These are phyloP conservation scores for Trissolcus brochymenae DNA, from an alignment of 2,888 invertebrate species.

Conservation along the genomic window DNA sequence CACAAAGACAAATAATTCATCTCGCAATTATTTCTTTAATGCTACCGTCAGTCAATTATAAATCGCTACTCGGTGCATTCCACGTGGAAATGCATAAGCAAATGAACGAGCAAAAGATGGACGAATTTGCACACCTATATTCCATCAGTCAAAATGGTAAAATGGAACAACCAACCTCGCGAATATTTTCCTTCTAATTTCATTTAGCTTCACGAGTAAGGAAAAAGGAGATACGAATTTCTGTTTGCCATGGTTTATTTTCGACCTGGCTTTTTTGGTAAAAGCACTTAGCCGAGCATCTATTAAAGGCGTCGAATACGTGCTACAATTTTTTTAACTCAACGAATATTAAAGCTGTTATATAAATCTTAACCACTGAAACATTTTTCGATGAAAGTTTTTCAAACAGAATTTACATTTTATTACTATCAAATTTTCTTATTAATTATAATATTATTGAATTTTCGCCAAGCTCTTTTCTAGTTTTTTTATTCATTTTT, in stretches of 20 bases:
- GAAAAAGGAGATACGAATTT: conserved; percentile 54
- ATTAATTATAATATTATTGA: not conserved
- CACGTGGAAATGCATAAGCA: conserved; percentile 25
- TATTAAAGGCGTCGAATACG: conserved; percentile 51
- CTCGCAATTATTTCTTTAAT: not conserved
- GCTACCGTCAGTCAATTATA: conserved; percentile 15
- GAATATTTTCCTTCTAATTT: conserved; percentile 69
- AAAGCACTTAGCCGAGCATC: conserved; percentile 54
- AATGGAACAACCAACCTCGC: conserved; percentile 56
- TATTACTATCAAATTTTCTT: not conserved
- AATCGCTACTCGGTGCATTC: conserved; percentile 32
- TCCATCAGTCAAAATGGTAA: conserved; percentile 49
- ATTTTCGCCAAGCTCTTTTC: too few relatives aligned
- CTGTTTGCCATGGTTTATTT: conserved; percentile 48
- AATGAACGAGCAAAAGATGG: conserved; percentile 47
- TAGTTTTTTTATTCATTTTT: too few relatives aligned
- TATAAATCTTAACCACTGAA: conserved; percentile 36
- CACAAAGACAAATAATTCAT: too few relatives aligned
- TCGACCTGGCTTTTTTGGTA: conserved; percentile 51
- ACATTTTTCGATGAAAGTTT: conserved; percentile 10
- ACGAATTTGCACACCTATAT: conserved; percentile 51
- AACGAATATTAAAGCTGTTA: conserved; percentile 42
- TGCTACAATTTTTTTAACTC: conserved; percentile 42
- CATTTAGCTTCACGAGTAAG: conserved; percentile 59
- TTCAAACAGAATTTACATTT: not conserved